Evolutionary conservation across 2,888 invertebrate species (phyloP).

Genomic region (Athrips mouffetella): DNA sequence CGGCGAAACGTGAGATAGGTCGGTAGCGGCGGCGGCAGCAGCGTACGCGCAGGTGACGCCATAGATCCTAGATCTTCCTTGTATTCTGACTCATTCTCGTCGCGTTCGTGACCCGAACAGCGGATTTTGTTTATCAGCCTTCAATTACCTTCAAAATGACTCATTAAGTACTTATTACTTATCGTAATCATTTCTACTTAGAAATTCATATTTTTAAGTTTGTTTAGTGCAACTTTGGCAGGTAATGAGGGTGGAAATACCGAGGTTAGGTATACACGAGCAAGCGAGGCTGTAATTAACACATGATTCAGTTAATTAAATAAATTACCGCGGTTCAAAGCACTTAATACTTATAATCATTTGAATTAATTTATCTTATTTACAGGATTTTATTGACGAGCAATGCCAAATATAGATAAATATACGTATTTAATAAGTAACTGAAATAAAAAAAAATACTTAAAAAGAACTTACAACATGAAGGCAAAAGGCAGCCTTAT

Average conservation of each 20-base stretch:
- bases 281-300: not conserved
- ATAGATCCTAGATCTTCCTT: slow-evolving; percentile 68
- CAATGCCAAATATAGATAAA: no score
- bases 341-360: no score
- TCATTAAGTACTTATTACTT: slow-evolving; percentile 41
- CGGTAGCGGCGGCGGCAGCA: slow-evolving; percentile 28
- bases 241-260: slow-evolving; percentile 3
- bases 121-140: slow-evolving; percentile 58
- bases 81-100: slow-evolving; percentile 58
- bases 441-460: no score
- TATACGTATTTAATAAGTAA: no score
- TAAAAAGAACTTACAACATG: no score
- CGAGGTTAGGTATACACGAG: not conserved
- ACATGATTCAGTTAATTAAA: not conserved
- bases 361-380: no score
- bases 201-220: slow-evolving; percentile 31
- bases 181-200: slow-evolving; percentile 38
- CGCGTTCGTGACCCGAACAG: slow-evolving; percentile 64
- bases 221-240: slow-evolving; percentile 5
- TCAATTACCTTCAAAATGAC: slow-evolving; percentile 50
- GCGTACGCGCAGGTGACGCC: slow-evolving; percentile 56
- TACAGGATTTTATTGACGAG: no score
- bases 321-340: not conserved
- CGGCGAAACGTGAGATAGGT: slow-evolving; percentile 41
- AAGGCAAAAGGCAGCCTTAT: no score